Evolutionary conservation across 2,888 invertebrate genomes (phyloP), one percentile per base, ranked within the genome.

Genomic region (Hyalella azteca): DNA sequence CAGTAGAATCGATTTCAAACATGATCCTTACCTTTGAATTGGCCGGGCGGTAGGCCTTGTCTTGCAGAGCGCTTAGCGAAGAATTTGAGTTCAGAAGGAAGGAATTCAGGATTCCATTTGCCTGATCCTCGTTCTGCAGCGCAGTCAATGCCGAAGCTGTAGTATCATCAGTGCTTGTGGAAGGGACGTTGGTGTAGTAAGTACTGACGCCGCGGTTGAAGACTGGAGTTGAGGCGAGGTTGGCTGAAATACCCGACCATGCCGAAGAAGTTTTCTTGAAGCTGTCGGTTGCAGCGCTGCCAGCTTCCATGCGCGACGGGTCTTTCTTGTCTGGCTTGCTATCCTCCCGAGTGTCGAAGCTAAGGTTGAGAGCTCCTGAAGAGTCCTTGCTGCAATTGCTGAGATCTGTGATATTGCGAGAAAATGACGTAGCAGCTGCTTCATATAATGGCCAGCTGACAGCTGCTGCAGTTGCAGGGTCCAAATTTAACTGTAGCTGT

Each of bases 321-420:
- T 66, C 66, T 7, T 66, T 66, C 39, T 66, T 66, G 15, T 66
- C 66, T 5, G 29, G 32, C 19, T 66, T 66, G 36, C 11, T 19
- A 36, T 66, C 19, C 19, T 66, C 36, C 1, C 54, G 54, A 54
- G 54, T 54, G 26, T 54, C 54, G 13, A 66, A 66, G 29, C 66
- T 66, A 36, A 66, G 66, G 29, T 66, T 66, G 11, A 66, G 66
- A 66, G 66, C 66, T 15, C 66, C 66, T n/a, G 66, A 36, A 11
- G 66, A 29, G 36, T 66, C 66, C 29, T 66, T 66, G 29, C 5
- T 36, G 5, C 15, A 66, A 19, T 7, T 66, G 36, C 54, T 54
- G 22, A 54, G 4, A 22, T 54, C 54, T 54, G 54, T 54, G 3
- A 29, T 29, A 9, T 9, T 29, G 22, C 26, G 26, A 54, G 26